phyloP scores from a whole-genome alignment of 2,888 invertebrate species.

The Belgica antarctica region DNA sequence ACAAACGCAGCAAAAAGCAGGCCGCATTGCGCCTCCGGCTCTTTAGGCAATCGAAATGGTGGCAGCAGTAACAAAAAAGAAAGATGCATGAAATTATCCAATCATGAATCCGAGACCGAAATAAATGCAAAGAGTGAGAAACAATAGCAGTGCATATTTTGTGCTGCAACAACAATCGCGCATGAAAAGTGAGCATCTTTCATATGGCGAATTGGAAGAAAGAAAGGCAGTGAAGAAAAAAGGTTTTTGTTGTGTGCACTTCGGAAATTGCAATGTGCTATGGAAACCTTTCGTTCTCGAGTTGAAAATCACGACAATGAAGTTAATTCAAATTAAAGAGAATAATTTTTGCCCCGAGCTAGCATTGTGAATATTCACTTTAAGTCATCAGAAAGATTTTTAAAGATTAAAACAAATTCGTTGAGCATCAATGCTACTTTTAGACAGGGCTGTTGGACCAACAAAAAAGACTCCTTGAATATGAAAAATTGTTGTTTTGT shows the following conservation, averaged over 20 bases:
- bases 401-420: too few relatives aligned
- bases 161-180: slow-evolving; percentile 11
- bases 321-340: neutral
- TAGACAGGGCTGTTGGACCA: too few relatives aligned
- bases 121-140: neutral
- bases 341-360: neutral
- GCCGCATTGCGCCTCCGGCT: slow-evolving; percentile 10
- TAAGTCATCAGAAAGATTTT: too few relatives aligned
- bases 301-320: neutral
- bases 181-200: slow-evolving; percentile 8
- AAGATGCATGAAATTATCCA: slow-evolving; percentile 39
- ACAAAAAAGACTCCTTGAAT: neutral
- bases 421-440: too few relatives aligned
- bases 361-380: too few relatives aligned
- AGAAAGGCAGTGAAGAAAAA: neutral
- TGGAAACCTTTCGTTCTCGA: neutral
- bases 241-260: neutral
- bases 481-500: slow-evolving; percentile 27
- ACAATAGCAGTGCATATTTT: slow-evolving; percentile 30
- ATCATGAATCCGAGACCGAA: slow-evolving; percentile 25
- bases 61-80: slow-evolving; percentile 10
- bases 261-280: too few relatives aligned
- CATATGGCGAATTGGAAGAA: neutral
- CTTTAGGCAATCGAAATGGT: slow-evolving; percentile 22
- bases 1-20: too few relatives aligned